A percentile compares a stretch with the other conserved stretches of the same genome.
Evolutionary conservation across 1,140 invertebrate genomes (phyloP).

Genomic region (Euschistus heros): DNA sequence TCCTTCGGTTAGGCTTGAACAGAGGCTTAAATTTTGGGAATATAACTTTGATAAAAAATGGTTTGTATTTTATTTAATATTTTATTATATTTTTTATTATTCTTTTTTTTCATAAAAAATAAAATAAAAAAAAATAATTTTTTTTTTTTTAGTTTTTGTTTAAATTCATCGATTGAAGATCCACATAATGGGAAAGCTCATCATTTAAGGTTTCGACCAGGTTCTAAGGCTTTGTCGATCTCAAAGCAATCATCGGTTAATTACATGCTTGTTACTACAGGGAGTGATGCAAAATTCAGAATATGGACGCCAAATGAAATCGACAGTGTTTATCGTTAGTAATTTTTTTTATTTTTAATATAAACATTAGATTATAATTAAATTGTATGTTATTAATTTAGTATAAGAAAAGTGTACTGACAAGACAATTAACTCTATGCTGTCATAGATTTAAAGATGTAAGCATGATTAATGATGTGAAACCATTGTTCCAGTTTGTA

Average conservation of each 20-base stretch:
- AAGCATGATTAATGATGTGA: too few species aligned
- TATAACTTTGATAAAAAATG: constrained; percentile 49
- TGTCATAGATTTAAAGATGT: too few species aligned
- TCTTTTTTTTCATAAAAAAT: background rate
- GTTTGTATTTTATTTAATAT: constrained; percentile 38
- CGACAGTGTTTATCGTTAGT: constrained; percentile 42
- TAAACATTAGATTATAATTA: too few species aligned
- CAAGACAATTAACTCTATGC: too few species aligned
- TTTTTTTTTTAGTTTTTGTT: constrained; percentile 42
- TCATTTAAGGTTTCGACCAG: constrained; percentile 50
- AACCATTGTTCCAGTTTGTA: too few species aligned
- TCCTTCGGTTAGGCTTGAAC: constrained; percentile 47
- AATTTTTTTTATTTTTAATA: background rate
- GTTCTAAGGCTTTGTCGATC: constrained; percentile 27
- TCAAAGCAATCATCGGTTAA: constrained; percentile 34
- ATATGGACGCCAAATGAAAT: constrained; percentile 52
- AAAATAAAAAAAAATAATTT: background rate
- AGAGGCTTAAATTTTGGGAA: constrained; percentile 69
- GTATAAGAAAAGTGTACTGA: too few species aligned
- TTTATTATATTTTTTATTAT: background rate
- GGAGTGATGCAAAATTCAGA: constrained; percentile 60
- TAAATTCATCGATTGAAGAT: constrained; percentile 62
- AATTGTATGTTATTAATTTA: too few species aligned
- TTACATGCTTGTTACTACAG: constrained; percentile 49
- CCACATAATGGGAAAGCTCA: constrained; percentile 56